Conservation (phyloP, 2,797 vertebrate genomes). For the Ciconia nigra region DNA sequence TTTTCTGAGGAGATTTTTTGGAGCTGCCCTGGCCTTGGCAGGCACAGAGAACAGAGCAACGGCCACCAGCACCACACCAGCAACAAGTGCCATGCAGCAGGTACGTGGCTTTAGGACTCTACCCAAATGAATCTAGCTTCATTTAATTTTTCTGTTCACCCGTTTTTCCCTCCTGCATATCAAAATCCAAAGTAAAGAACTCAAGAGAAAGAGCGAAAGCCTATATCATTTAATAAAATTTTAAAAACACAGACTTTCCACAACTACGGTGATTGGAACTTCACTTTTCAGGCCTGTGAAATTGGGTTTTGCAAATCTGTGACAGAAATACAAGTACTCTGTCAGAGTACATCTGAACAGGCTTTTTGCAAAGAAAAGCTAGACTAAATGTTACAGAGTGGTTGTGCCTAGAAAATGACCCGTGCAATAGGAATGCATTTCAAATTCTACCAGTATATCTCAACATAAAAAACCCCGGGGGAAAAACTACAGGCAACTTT, state of each 20-base stretch:
- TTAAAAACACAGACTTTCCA: not conserved
- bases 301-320: not conserved
- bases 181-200: not conserved
- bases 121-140: not conserved
- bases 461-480: not conserved
- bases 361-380: not conserved
- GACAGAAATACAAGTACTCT: not conserved
- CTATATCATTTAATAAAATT: too few species aligned
- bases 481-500: not conserved
- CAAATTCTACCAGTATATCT: not conserved
- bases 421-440: not conserved
- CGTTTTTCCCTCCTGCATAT: not conserved
- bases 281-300: not conserved
- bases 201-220: not conserved
- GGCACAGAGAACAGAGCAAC: not conserved
- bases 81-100: accelerated
- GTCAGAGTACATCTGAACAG: not conserved
- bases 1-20: not conserved
- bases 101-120: not conserved
- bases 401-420: not conserved
- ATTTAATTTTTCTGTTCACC: not conserved
- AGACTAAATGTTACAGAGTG: too few species aligned
- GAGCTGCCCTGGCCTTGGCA: not conserved
- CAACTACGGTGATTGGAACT: too few species aligned
- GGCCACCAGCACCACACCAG: not conserved